Percentiles rank a stretch among this genome's conserved stretches.
Evolutionary conservation across 2,888 invertebrate species (phyloP).

Genomic region (Crepidodera aurea): DNA sequence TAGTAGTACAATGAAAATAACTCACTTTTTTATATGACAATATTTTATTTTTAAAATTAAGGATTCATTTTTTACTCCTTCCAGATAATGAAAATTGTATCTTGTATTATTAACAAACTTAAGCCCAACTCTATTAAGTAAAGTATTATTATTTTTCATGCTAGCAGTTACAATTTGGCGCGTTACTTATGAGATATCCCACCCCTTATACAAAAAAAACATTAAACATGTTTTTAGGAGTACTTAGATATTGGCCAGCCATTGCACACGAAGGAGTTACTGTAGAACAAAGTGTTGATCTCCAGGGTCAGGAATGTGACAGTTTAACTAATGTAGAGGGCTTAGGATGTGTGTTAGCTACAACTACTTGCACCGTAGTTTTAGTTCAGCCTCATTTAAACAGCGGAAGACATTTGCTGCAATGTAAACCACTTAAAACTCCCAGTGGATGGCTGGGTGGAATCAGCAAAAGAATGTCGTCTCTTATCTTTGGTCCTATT

Average conservation of each 20-base stretch:
- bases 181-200: no score
- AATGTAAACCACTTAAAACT: conserved; percentile 73
- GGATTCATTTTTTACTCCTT: no score
- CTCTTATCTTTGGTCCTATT: conserved; percentile 81
- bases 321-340: conserved; percentile 73
- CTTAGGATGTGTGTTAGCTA: conserved; percentile 84
- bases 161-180: no score
- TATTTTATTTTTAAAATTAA: no score
- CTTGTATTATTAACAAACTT: no score
- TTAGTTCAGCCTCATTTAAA: conserved; percentile 70
- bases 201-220: no score
- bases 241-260: conserved; percentile 90
- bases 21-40: no score
- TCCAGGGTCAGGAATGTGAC: conserved; percentile 89
- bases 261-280: conserved; percentile 88
- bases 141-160: no score
- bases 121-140: no score
- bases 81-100: no score
- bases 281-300: conserved; percentile 83
- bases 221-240: conserved; percentile 71
- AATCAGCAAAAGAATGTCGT: conserved; percentile 81
- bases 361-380: conserved; percentile 89
- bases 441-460: conserved; percentile 89
- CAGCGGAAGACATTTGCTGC: conserved; percentile 74
- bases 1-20: no score